Evolutionary conservation across 1,140 invertebrate genomes (phyloP), one percentile per base, ranked within the genome.

Genomic region (Idris sp.): DNA sequence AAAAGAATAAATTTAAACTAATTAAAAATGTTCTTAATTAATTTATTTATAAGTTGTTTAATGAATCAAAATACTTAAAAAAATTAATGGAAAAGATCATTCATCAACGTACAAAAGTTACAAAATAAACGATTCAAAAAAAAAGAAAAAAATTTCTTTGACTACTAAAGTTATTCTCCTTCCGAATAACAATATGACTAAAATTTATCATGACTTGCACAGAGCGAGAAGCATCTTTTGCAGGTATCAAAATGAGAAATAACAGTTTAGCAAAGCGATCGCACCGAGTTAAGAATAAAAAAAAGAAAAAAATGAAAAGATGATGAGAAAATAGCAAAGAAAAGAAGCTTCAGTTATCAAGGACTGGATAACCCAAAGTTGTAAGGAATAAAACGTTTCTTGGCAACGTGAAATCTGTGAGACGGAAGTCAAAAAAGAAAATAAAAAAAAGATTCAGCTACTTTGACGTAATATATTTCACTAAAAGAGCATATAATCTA

Each of bases 241-340:
- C 26, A 44, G 46, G 48, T 61, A 53, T 53, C 40, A 53, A 46
- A 49, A 64, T 62, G 43, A 56, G 51, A 72, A 72, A 72, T 72
- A 62, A 72, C 43, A 72, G 51, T 68, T 54, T 56, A 53, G 61
- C 33, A 48, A 59, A 36, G 43, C 43, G 35, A 40, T 48, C 43
- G 25, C 15, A 10, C 1, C 11, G 43, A 40, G 46, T 54, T 36
- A 49, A 11, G 61, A 48, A 26, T 13, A 58, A 53, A 31, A 74
- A 53, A 43, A 22, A 56, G 46, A 64, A n/a, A n/a, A n/a, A n/a
- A 65, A 61, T 36, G 38, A 53, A 74, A 64, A 44, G 53, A 61
- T 65, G 61, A 74, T 59, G 59, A 67, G 54, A 64, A 65, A 53
- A 74, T 65, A 38, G 61, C 48, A 61, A 67, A 73, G 46, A 65